A percentile compares a stretch with the other conserved stretches of the same genome.
phyloP scores from a whole-genome alignment of 2,888 invertebrate species.

The Macrophya annulata region DNA sequence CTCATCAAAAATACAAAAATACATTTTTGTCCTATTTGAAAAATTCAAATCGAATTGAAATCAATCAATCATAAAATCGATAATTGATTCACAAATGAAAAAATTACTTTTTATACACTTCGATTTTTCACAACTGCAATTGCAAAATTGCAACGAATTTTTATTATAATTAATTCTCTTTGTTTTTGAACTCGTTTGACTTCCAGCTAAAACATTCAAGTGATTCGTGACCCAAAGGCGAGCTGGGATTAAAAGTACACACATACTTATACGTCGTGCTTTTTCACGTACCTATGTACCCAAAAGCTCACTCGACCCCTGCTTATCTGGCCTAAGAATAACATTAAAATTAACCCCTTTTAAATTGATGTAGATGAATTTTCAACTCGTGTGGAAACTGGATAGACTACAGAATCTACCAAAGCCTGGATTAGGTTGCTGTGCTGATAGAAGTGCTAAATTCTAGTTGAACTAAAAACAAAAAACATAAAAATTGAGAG shows the following conservation, averaged over 20 bases:
- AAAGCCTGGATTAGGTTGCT: not conserved
- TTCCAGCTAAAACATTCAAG: not conserved
- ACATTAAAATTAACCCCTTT: not conserved
- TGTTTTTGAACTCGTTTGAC: not conserved
- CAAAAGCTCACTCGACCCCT: not conserved
- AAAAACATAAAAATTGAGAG: not conserved
- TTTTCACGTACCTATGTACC: not conserved
- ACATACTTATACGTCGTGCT: not conserved
- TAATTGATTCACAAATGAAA: not conserved
- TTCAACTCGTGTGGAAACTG: not conserved
- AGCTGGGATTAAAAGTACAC: not conserved
- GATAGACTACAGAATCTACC: not conserved
- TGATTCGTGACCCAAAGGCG: not conserved
- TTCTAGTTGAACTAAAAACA: not conserved
- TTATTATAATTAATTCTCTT: no score
- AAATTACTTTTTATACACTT: no score
- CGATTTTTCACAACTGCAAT: no score
- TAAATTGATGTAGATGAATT: not conserved
- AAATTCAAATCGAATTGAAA: not conserved
- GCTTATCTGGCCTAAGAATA: not conserved
- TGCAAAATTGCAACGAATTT: no score
- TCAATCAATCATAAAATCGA: not conserved
- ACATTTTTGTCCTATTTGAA: not conserved
- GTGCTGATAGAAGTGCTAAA: not conserved
- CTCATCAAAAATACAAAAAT: not conserved